A percentile compares a stretch with the other conserved stretches of the same genome.
phyloP scores from a whole-genome alignment of 2,888 invertebrate genomes.

The Leucophora obtusa region DNA sequence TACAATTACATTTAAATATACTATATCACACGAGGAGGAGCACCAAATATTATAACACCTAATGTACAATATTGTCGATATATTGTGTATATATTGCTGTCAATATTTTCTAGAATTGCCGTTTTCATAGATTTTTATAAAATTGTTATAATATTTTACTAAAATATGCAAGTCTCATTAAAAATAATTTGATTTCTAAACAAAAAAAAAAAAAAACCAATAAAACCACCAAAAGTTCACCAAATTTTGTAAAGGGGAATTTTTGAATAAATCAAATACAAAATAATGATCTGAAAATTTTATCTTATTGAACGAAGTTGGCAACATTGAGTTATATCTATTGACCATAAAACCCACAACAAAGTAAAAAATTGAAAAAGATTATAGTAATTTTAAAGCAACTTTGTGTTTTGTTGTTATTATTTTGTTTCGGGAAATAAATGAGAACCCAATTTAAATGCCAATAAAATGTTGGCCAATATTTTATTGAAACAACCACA shows the following conservation, averaged over 20 bases:
- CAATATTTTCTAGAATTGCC: too few species aligned
- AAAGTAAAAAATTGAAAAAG: slow-evolving; percentile 43
- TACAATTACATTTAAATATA: slow-evolving; percentile 13
- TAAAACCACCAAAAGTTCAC: too few species aligned
- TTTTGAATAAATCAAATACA: too few species aligned
- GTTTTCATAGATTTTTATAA: too few species aligned
- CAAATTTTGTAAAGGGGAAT: too few species aligned
- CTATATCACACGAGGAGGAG: not conserved
- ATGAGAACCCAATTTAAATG: slow-evolving; percentile 36
- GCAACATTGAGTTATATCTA: slow-evolving; percentile 41
- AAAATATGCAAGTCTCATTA: too few species aligned
- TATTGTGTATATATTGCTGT: too few species aligned
- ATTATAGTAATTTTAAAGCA: slow-evolving; percentile 46
- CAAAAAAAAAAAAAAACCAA: too few species aligned
- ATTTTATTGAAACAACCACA: slow-evolving; percentile 41
- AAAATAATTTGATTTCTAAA: too few species aligned
- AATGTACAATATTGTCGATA: too few species aligned
- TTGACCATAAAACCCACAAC: slow-evolving; percentile 55
- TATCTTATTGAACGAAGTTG: not conserved
- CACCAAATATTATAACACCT: not conserved
- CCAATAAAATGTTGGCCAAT: slow-evolving; percentile 55
- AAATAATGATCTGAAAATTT: not conserved
- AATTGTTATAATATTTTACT: too few species aligned
- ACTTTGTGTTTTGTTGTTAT: slow-evolving; percentile 40
- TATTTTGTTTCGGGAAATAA: slow-evolving; percentile 5